Base-by-base conservation (phyloP, 2,113 vertebrate genomes). In the Casuarius casuarius region DNA sequence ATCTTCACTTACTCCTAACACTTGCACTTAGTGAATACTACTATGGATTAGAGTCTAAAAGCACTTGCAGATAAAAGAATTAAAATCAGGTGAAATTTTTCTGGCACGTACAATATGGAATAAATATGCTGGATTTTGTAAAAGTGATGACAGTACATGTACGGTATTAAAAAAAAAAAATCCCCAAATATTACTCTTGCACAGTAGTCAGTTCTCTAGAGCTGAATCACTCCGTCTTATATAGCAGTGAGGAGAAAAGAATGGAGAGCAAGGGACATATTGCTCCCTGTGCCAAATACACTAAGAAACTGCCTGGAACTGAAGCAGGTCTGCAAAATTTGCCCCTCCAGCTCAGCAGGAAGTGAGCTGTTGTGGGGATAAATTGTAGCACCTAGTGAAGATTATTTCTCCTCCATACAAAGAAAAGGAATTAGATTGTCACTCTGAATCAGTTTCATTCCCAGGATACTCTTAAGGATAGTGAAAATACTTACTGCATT, bases 61-160 rank as follows among this genome's bases (percentile, higher is more conserved):
- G 79, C 46, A 80, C 84, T 87, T 90, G 20, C 35, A 93, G 79
- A 74, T 52, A 35, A 92, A 86, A 66, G 23, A 88, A 81, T 83
- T 91, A 85, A 42, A 84, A 92, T 68, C 48, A 68, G 38, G 42
- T 74, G 16, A 80, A n/a, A 46, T 90, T 88, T 44, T 86, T 92
- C 68, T 68, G 67, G 42, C 56, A 94, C 38, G 89, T 81, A 86
- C 73, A 90, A 86, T 56, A 49, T 33, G 59, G 75, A 90, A 77
- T 92, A 96, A 95, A 87, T 87, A 95, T 52, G 80, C 65, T 87
- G 70, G 61, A 56, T 65, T 94, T 93, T 95, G 67, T 38, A 73
- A 63, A 84, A 35, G 78, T 78, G 25, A 54, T 86, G 52, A 83
- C 38, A 94, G 51, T 87, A 61, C 48, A 87, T 81, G 65, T 89